Evolutionary conservation across 2,888 invertebrate genomes (phyloP).

Genomic region (Mylabris sibirica): DNA sequence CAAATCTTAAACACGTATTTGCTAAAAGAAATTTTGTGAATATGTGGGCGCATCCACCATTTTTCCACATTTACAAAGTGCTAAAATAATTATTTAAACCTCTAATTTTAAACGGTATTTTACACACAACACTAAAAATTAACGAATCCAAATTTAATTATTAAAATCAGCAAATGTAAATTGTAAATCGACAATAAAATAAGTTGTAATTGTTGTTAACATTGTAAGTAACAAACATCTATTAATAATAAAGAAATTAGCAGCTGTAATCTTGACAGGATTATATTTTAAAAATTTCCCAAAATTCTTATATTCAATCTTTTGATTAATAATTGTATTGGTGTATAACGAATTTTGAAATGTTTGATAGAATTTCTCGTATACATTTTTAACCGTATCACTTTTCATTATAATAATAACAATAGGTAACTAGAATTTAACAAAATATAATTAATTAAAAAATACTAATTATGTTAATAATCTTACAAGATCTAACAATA

Average conservation of each 20-base stretch:
- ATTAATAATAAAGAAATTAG: neutral
- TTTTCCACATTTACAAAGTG: too few relatives aligned
- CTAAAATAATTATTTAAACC: too few relatives aligned
- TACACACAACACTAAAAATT: too few relatives aligned
- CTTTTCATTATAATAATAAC: neutral
- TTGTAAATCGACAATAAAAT: neutral
- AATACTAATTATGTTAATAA: too few relatives aligned
- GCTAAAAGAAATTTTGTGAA: too few relatives aligned
- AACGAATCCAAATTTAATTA: too few relatives aligned
- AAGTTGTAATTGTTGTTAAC: neutral
- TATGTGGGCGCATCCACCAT: too few relatives aligned
- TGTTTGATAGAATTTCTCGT: neutral
- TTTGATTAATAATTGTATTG: neutral
- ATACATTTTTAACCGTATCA: neutral
- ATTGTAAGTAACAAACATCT: neutral
- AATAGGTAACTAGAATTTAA: neutral
- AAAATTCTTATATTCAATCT: too few relatives aligned
- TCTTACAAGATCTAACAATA: too few relatives aligned
- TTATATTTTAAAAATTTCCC: neutral
- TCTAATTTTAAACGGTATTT: too few relatives aligned
- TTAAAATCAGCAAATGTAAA: neutral
- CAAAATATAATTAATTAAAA: neutral
- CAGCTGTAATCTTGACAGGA: neutral
- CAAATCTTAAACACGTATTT: too few relatives aligned
- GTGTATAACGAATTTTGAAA: neutral